phyloP scores from a whole-genome alignment of 2,797 vertebrate genomes.

The Artibeus lituratus region DNA sequence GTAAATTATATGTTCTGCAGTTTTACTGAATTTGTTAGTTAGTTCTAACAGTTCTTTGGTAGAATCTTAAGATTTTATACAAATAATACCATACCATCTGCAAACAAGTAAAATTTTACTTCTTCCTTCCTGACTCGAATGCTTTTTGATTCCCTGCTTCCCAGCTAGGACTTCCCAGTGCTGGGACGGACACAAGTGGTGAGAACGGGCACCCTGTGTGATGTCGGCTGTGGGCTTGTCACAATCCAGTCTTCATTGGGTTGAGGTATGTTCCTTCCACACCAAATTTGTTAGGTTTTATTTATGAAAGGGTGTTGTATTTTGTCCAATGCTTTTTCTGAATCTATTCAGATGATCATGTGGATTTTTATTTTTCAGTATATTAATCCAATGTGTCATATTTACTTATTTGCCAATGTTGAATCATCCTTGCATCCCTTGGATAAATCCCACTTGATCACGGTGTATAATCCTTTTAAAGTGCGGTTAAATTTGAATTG shows the following conservation, averaged over 20 bases:
- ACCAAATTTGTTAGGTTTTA: background rate
- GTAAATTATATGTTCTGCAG: background rate
- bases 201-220: background rate
- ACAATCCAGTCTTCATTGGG: background rate
- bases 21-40: background rate
- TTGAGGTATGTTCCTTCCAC: background rate
- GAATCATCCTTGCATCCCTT: background rate
- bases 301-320: background rate
- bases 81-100: background rate
- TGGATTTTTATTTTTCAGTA: background rate
- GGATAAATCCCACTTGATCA: background rate
- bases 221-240: background rate
- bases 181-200: background rate
- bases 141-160: background rate
- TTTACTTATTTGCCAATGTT: background rate
- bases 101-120: background rate
- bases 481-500: background rate
- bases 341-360: background rate
- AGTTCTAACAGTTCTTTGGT: background rate
- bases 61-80: background rate
- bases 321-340: background rate
- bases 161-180: background rate
- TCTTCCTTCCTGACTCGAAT: background rate
- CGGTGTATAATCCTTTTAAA: background rate
- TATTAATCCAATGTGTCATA: background rate